phyloP scores from a whole-genome alignment of 1,140 invertebrate genomes.

The Agrilus planipennis region DNA sequence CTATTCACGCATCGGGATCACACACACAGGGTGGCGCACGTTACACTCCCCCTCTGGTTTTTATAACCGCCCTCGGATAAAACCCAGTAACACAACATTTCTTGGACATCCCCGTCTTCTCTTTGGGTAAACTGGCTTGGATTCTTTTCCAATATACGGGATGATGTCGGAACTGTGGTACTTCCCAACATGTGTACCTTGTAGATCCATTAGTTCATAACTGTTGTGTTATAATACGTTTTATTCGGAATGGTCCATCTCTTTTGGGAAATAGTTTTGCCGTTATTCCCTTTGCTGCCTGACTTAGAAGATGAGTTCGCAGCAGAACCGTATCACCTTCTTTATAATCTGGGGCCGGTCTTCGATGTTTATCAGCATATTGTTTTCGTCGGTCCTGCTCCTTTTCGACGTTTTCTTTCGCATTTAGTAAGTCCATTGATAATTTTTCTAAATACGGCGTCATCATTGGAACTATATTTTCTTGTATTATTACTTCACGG shows the following conservation, averaged over 20 bases:
- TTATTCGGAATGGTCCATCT: conserved; percentile 1
- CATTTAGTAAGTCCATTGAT: too few relatives aligned
- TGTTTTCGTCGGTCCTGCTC: too few relatives aligned
- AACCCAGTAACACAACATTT: neutral
- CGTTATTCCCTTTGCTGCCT: neutral
- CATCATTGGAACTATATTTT: too few relatives aligned
- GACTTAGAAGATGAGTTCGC: neutral
- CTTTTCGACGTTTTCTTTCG: too few relatives aligned
- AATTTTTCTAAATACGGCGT: too few relatives aligned
- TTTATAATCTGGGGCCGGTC: neutral
- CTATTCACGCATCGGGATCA: too few relatives aligned
- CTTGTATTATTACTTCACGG: too few relatives aligned
- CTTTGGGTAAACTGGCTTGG: neutral
- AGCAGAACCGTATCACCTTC: neutral
- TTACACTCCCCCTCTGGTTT: neutral
- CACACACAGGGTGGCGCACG: neutral
- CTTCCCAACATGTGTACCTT: neutral
- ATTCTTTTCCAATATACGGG: neutral
- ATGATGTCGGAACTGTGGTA: neutral
- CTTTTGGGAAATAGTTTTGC: neutral
- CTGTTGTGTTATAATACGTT: neutral
- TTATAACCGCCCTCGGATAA: neutral
- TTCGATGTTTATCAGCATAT: too few relatives aligned
- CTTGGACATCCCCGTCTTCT: neutral
- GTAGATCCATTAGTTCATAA: neutral